Conservation (phyloP, 2,888 invertebrate genomes). For the Leucania comma region DNA sequence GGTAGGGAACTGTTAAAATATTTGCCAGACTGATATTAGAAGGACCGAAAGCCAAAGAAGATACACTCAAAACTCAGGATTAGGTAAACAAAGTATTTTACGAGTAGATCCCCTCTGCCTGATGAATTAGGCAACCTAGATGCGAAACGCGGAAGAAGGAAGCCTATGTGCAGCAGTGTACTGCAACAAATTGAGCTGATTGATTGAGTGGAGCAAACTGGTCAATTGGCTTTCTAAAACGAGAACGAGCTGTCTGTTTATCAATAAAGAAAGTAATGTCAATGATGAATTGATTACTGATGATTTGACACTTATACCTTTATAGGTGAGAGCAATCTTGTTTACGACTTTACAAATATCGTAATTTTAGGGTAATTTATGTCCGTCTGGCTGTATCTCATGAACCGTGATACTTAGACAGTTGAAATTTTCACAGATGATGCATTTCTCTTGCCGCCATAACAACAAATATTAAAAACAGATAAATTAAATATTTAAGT, state of each 20-base stretch:
- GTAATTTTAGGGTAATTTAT: too few species aligned
- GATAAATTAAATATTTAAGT: too few species aligned
- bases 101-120: background rate
- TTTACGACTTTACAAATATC: background rate
- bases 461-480: too few species aligned
- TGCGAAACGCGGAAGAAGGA: background rate
- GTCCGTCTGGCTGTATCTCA: too few species aligned
- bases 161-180: background rate
- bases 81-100: background rate
- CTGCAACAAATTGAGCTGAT: slow-evolving; percentile 22
- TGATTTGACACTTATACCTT: background rate
- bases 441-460: too few species aligned
- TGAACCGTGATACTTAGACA: too few species aligned
- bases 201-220: background rate
- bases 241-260: background rate
- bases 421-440: too few species aligned
- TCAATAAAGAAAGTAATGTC: slow-evolving; percentile 5
- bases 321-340: background rate
- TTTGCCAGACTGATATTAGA: too few species aligned
- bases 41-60: background rate
- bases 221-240: background rate
- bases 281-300: background rate
- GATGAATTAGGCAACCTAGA: background rate
- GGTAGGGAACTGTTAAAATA: background rate
- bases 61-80: background rate